These are phyloP conservation scores for Leptinotarsa texana DNA, from an alignment of 1,140 invertebrate species.

Conservation along the genomic window DNA sequence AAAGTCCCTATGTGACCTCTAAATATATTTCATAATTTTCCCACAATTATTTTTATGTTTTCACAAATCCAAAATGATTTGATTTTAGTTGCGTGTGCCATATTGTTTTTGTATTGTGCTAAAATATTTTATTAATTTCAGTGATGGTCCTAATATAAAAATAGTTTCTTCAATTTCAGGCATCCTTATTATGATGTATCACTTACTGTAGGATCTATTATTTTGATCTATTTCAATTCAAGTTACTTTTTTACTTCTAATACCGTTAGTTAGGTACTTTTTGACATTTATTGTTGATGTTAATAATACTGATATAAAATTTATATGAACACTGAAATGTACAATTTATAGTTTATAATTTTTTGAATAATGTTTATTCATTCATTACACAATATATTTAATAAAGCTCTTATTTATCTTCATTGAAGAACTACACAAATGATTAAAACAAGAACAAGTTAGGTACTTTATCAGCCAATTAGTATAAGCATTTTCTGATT, in stretches of 20 bases:
- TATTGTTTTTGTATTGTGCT: conserved; percentile 6
- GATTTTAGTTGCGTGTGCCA: neutral
- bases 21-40: too few species aligned
- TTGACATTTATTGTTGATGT: neutral
- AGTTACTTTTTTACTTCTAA: conserved; percentile 1
- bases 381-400: neutral
- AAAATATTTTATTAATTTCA: neutral
- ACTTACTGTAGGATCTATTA: neutral
- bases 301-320: conserved; percentile 2
- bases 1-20: too few species aligned
- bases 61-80: too few species aligned
- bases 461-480: too few species aligned
- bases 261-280: neutral
- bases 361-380: conserved; percentile 6
- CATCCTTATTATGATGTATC: too few species aligned
- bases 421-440: too few species aligned
- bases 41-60: too few species aligned
- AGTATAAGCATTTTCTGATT: too few species aligned
- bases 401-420: too few species aligned
- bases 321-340: conserved; percentile 8
- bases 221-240: neutral
- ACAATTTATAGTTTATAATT: conserved; percentile 9
- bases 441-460: too few species aligned
- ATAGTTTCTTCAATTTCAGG: too few species aligned
- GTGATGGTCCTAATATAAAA: too few species aligned